Base-by-base conservation (phyloP, 2,797 vertebrate genomes). In the Sebastes trivittatus region DNA sequence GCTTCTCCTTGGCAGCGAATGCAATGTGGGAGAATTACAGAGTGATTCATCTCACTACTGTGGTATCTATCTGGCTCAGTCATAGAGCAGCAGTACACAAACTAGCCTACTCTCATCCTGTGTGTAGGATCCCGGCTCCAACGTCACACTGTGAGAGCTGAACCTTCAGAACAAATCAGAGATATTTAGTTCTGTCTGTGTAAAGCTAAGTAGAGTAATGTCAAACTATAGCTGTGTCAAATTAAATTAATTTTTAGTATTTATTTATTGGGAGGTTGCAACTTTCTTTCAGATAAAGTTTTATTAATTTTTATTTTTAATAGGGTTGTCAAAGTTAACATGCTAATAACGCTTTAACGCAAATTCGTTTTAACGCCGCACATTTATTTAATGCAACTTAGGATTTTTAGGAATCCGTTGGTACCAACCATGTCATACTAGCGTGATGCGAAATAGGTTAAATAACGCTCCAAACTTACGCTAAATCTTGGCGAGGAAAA, bases 31-130 rank as follows among this genome's bases (percentile, higher is more conserved):
- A 82, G 91, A 89, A 87, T 83, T 78, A 80, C 71, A 32, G 75
- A 73, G 80, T 92, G 87, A 93, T 90, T 94, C 89, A 94, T 93
- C 85, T 83, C 87, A 83, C 90, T 83, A 84, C 91, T 85, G 87
- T 84, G 89, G 65, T 88, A 78, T 87, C 83, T 89, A 78, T 87
- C 82, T 89, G 84, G 81, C 87, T 84, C 88, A 75, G 79, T 89
- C 76, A 60, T 56, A 69, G 75, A 87, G 78, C 83, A 85, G 81
- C 81, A 49, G 80, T 18, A 79, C 70, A 84, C 81, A 78, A 82
- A 79, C 74, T 72, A 75, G 81, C 90, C 90, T 88, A 75, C 89
- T 89, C 85, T 85, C 61, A 81, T 87, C 72, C 72, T 75, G 75
- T 86, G 89, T 89, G 91, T 93, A 88, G 86, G 91, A 89, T 92